phyloP scores from a whole-genome alignment of 1,140 invertebrate genomes.

The Leptinotarsa lineolata region DNA sequence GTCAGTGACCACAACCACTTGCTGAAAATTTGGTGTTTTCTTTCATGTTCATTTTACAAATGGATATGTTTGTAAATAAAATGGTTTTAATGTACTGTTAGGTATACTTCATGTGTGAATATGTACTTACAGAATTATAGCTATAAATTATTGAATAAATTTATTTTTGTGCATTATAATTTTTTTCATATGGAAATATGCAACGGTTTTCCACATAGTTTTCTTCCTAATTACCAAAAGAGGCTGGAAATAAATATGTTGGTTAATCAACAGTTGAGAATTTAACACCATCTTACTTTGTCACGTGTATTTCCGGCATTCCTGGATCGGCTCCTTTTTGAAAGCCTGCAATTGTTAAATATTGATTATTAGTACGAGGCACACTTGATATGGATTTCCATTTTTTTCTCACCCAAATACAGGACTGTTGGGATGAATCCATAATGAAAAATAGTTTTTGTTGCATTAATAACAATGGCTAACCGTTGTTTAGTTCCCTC shows the following conservation, averaged over 20 bases:
- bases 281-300: constrained; percentile 56
- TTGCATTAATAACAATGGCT: constrained; percentile 61
- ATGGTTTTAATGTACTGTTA: too few relatives aligned
- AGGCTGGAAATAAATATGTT: constrained; percentile 33
- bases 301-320: constrained; percentile 62
- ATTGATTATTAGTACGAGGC: background rate
- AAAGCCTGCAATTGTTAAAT: constrained; percentile 59
- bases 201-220: too few relatives aligned
- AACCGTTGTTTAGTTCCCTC: constrained; percentile 64
- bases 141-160: too few relatives aligned
- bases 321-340: constrained; percentile 67
- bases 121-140: too few relatives aligned
- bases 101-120: too few relatives aligned
- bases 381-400: constrained; percentile 10
- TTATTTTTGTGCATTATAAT: constrained; percentile 1
- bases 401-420: constrained; percentile 65
- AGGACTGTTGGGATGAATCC: constrained; percentile 70
- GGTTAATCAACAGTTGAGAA: too few relatives aligned
- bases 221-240: constrained; percentile 33
- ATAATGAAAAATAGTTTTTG: constrained; percentile 69
- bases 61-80: too few relatives aligned
- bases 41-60: too few relatives aligned
- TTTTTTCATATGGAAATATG: too few relatives aligned
- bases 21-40: too few relatives aligned
- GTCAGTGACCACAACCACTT: too few relatives aligned